These are phyloP conservation scores for Anguilla rostrata DNA, from an alignment of 2,113 vertebrate genomes.

Conservation along the genomic window DNA sequence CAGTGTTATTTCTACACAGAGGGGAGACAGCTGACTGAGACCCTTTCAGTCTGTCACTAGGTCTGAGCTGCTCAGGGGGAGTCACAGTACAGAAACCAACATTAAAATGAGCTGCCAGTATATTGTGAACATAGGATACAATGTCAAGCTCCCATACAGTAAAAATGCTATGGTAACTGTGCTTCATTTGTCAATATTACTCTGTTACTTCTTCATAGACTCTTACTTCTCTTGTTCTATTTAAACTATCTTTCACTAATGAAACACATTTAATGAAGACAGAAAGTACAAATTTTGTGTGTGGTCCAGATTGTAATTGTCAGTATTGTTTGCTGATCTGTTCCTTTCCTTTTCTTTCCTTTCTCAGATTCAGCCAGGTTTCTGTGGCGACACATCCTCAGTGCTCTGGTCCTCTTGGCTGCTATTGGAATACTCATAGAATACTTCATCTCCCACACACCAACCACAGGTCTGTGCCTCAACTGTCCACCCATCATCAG, in stretches of 20 bases:
- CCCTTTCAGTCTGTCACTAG: slow-evolving; percentile 25
- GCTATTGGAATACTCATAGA: neutral
- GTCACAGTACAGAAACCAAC: neutral
- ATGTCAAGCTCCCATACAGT: no score
- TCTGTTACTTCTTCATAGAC: no score
- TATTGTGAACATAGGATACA: no score
- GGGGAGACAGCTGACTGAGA: neutral
- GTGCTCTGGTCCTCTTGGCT: slow-evolving; percentile 3
- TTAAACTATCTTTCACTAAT: no score
- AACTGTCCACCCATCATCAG: no score
- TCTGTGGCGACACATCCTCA: slow-evolving; percentile 17
- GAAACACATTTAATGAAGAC: no score
- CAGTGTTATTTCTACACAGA: slow-evolving; percentile 32
- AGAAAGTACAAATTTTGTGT: no score
- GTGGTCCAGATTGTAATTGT: no score
- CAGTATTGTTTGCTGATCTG: neutral
- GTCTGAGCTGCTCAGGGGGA: slow-evolving; percentile 25
- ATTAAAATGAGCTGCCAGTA: slow-evolving; percentile 26
- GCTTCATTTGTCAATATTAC: slow-evolving; percentile 25
- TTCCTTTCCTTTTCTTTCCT: no score
- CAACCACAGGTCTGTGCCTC: neutral
- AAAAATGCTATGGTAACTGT: no score
- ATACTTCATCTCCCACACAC: neutral
- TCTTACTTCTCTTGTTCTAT: no score
- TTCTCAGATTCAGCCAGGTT: neutral